Base-by-base conservation (phyloP, 2,113 vertebrate genomes). In the Trachemys scripta region DNA sequence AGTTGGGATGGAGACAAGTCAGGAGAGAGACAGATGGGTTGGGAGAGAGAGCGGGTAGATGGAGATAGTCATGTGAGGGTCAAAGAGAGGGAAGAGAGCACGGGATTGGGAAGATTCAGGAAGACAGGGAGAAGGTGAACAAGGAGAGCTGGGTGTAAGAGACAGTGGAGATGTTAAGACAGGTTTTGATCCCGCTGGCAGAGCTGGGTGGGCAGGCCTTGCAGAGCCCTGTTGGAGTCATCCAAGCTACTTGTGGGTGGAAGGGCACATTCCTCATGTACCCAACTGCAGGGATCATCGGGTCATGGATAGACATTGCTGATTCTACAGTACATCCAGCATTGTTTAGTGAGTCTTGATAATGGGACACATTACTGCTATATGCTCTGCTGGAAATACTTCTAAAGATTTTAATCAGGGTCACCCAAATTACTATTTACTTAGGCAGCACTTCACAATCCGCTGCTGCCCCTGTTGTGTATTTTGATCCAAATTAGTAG, bases 391-490 rank as follows among this genome's bases (percentile, higher is more conserved):
- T 97, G 96, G 87, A 95, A 92, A 96, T 11, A 31, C 50, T 93
- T 94, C 89, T 82, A 59, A 47, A 94, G 87, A 79, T 95, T 97
- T 80, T 85, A 72, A 93, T 54, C 1, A 27, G 85, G 94, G 92
- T 83, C 1, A 0, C 83, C 72, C 85, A 96, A 94, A 97, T 59
- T 57, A 96, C 89, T 92, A 25, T 97, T 97, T 96, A 94, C 93
- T 93, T 12, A 90, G 85, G 93, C 57, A 97, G 90, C 92, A 81
- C 87, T 92, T 96, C 94, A 92, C 93, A 92, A 95, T 89, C 90
- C 92, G 56, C 53, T 93, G 72, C 92, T 96, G 94, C 24, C 57
- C 96, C 95, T 86, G 89, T 96, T 87, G 93, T 12, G 94, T 47
- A 88, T 88, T 79, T 24, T 0, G 57, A 84, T 82, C 90, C 72